A percentile compares a stretch with the other conserved stretches of the same genome.
Evolutionary conservation across 2,888 invertebrate genomes (phyloP).

Genomic region (Heterodera filipjevi): DNA sequence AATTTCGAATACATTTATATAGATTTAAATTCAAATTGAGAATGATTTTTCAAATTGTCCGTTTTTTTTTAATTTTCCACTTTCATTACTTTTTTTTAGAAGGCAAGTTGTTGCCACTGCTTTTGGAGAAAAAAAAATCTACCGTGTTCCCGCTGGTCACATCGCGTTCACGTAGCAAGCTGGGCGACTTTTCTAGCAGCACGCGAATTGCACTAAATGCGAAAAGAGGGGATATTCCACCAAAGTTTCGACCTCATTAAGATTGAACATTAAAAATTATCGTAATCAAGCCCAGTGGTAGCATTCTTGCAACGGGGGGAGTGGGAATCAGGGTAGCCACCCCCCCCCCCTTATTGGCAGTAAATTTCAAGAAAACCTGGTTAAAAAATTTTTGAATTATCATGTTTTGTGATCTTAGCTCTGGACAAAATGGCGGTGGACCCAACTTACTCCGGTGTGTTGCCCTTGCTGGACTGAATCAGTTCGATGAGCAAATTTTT

Average conservation of each 20-base stretch:
- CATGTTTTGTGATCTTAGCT: background rate
- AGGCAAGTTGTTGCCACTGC: too few relatives aligned
- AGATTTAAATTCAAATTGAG: too few relatives aligned
- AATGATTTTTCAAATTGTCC: too few relatives aligned
- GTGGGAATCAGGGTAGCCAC: too few relatives aligned
- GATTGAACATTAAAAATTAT: too few relatives aligned
- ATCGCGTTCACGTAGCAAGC: constrained; percentile 54
- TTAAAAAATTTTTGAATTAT: background rate
- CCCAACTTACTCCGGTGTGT: constrained; percentile 50
- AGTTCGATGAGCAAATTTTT: constrained; percentile 57
- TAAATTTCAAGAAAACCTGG: background rate
- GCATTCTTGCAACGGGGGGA: too few relatives aligned
- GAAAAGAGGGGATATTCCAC: background rate
- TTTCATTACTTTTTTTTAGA: too few relatives aligned
- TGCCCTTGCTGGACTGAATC: constrained; percentile 52
- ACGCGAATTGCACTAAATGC: constrained; percentile 41
- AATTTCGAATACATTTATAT: too few relatives aligned
- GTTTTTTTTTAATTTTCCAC: too few relatives aligned
- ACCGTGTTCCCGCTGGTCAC: constrained; percentile 53
- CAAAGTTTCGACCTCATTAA: background rate
- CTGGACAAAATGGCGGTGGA: background rate
- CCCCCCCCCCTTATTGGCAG: too few relatives aligned
- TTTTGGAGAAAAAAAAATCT: background rate
- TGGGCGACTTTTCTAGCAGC: constrained; percentile 55
- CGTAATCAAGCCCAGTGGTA: too few relatives aligned